Base-by-base conservation (phyloP, 2,113 vertebrate genomes). In the Entelurus aequoreus region DNA sequence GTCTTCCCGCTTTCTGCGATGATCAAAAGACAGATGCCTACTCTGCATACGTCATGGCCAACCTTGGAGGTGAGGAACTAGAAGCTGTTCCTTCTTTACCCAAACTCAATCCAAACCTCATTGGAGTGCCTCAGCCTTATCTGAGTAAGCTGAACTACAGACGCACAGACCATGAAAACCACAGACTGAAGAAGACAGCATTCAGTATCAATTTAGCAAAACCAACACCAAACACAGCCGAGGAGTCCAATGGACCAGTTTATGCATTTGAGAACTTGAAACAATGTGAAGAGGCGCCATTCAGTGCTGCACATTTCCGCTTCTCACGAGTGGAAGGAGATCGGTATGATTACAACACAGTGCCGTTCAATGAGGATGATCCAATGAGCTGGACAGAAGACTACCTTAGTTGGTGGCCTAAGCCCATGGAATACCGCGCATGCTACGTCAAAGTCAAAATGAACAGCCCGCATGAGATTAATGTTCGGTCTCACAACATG, bases 401-500 rank as follows among this genome's bases (percentile, higher is more conserved):
- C 84, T 99, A 98, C 74, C 82, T 99, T 66, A 92, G 93, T 0
- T 99, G 97, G 97, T 99, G 97, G 97, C 96, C 97, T 11, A 98
- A 96, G 58, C 97, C 97, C 1, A 93, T 94, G 92, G 97, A 98
- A 75, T 98, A 96, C 74, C 86, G 97, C n/a, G 96, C 95, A 35
- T 99, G 97, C 76, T 99, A 93, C 66, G 91, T 98, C 44, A 99
- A 99, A 78, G 92, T 99, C 19, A 97, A 93, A 85, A 86, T 97
- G 6, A 92, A 86, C 0, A 93, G 93, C 3, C 90, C 91, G 0
- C 87, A 93, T 15, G 95, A 98, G 82, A 90, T 98, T 54, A 98
- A 95, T 0, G 78, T 99, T n/a, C 90, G 97, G 2, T 99, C 97
- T 14, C 92, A 89, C 1, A 99, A 99, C 84, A 94, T 93, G 93